These are phyloP conservation scores for Zaprionus taronus DNA, from an alignment of 1,140 invertebrate genomes.

Conservation along the genomic window DNA sequence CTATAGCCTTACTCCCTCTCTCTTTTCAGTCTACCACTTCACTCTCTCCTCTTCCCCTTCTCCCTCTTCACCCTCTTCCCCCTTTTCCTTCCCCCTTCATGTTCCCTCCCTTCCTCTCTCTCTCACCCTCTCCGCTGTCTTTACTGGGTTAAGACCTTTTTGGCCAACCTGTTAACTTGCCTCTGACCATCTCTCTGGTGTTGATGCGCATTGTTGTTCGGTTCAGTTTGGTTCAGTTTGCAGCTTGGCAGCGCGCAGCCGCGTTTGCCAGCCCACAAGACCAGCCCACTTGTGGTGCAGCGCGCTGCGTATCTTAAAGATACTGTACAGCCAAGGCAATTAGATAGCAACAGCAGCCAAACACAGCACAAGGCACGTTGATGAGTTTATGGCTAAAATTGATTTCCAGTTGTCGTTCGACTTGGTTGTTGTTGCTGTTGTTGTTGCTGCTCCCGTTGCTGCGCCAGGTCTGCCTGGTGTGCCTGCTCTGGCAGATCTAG, in stretches of 20 bases:
- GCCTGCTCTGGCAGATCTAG: too few species aligned
- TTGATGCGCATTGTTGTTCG: slow-evolving; percentile 46
- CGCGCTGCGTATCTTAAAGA: slow-evolving; percentile 55
- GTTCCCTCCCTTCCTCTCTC: background rate
- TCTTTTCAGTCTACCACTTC: background rate
- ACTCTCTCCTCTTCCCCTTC: background rate
- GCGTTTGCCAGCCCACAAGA: slow-evolving; percentile 51
- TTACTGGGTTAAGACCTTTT: slow-evolving; percentile 76
- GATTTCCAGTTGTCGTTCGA: slow-evolving; percentile 76
- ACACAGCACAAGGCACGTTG: slow-evolving; percentile 50
- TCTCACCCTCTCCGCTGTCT: background rate
- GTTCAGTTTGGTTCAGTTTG: background rate
- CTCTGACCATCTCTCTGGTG: slow-evolving; percentile 6
- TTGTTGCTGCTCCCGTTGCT: slow-evolving; percentile 37
- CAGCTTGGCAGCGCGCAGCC: slow-evolving; percentile 9
- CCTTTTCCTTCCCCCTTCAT: background rate
- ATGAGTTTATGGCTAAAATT: slow-evolving; percentile 82
- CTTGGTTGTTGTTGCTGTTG: slow-evolving; percentile 21
- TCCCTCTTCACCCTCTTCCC: background rate
- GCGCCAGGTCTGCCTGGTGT: background rate
- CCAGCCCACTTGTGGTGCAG: slow-evolving; percentile 36
- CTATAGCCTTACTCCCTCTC: background rate
- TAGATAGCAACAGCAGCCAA: slow-evolving; percentile 70
- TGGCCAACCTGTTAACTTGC: slow-evolving; percentile 45
- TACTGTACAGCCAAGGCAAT: slow-evolving; percentile 73